Evolutionary conservation across 2,888 invertebrate genomes (phyloP).

Genomic region (Liodrosophila aerea): DNA sequence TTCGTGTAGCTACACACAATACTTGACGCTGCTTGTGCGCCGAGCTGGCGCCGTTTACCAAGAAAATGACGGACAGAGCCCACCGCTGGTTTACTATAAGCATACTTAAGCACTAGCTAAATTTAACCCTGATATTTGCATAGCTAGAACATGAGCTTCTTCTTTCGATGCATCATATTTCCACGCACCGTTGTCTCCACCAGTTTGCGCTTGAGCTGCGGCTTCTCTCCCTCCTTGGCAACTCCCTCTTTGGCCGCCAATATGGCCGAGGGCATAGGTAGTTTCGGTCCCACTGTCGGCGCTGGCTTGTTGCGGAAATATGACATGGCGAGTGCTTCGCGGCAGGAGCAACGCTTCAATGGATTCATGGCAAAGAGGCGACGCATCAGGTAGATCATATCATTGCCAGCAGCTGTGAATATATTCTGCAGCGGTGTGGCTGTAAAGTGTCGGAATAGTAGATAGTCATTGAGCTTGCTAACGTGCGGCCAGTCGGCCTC

Average conservation of each 20-base stretch:
- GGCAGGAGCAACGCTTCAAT: slow-evolving; percentile 89
- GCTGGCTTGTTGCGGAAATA: slow-evolving; percentile 96
- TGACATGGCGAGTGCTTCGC: slow-evolving; percentile 92
- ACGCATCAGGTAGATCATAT: slow-evolving; percentile 91
- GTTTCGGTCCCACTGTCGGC: slow-evolving; percentile 91
- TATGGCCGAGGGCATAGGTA: slow-evolving; percentile 84
- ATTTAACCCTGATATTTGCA: too few species aligned
- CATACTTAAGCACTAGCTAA: too few species aligned
- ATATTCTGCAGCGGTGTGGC: slow-evolving; percentile 94
- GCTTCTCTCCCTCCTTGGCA: slow-evolving; percentile 82
- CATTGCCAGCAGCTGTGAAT: slow-evolving; percentile 97
- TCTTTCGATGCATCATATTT: slow-evolving; percentile 82
- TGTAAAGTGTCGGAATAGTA: slow-evolving; percentile 94
- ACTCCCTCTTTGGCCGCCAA: slow-evolving; percentile 67
- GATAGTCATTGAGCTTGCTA: slow-evolving; percentile 92
- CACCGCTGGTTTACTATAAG: too few species aligned
- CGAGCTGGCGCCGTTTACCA: too few species aligned
- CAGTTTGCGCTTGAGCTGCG: slow-evolving; percentile 87
- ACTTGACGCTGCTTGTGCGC: too few species aligned
- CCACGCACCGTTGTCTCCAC: slow-evolving; percentile 85
- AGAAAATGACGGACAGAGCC: too few species aligned
- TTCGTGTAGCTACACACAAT: too few species aligned
- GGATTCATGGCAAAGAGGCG: slow-evolving; percentile 92
- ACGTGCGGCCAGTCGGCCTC: slow-evolving; percentile 96
- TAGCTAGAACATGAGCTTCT: slow-evolving; percentile 85